Evolutionary conservation across 2,888 invertebrate genomes (phyloP).

Genomic region (Meghimatium bilineatum): DNA sequence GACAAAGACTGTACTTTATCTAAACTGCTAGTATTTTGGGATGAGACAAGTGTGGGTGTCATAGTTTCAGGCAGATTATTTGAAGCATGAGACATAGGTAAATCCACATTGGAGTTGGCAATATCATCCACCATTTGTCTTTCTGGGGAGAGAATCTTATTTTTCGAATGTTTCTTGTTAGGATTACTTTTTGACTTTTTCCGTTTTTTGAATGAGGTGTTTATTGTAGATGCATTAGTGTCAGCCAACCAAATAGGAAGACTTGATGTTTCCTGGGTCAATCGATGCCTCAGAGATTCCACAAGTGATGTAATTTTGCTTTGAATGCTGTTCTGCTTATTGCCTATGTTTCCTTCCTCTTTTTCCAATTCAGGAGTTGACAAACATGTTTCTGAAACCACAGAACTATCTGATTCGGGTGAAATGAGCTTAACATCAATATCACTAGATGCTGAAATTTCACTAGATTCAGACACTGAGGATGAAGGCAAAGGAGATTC

Average conservation of each 20-base stretch:
- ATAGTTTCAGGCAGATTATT: not conserved
- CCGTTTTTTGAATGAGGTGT: not conserved
- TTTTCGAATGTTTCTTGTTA: not conserved
- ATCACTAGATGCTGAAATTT: slow-evolving; percentile 39
- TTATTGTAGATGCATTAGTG: not conserved
- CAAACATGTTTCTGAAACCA: slow-evolving; percentile 10
- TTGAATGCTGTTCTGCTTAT: slow-evolving; percentile 9
- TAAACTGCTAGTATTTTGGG: not conserved
- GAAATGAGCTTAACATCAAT: slow-evolving; percentile 12
- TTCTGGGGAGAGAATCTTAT: not conserved
- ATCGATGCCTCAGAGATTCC: slow-evolving; percentile 39
- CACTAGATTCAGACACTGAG: slow-evolving; percentile 36
- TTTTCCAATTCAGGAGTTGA: not conserved
- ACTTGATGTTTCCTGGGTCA: slow-evolving; percentile 34
- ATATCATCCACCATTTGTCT: not conserved
- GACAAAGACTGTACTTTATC: not conserved
- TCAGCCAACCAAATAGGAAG: slow-evolving; percentile 37
- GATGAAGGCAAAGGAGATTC: slow-evolving; percentile 40
- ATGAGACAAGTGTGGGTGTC: not conserved
- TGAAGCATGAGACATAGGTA: not conserved
- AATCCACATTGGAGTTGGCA: not conserved
- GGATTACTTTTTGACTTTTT: not conserved
- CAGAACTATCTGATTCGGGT: slow-evolving; percentile 13
- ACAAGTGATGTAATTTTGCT: slow-evolving; percentile 43
- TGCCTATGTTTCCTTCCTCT: not conserved